Evolutionary conservation across 92 coral and sea anemone species (phyloP).

Genomic region (Epizoanthus scotinus): DNA sequence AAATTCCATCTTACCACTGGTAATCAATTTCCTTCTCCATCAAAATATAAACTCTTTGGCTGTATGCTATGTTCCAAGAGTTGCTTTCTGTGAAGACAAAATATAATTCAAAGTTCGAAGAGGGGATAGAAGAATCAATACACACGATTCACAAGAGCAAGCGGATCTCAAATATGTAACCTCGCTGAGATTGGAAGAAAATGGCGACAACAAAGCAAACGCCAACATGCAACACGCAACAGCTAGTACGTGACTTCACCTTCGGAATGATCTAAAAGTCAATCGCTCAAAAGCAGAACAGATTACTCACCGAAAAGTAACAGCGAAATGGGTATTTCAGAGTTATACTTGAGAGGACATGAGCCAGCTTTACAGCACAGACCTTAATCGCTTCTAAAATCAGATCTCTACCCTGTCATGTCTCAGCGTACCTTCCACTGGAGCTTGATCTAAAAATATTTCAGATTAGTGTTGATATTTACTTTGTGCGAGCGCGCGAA

Average conservation of each 20-base stretch:
- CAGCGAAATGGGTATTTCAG: not conserved
- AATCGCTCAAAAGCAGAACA: not conserved
- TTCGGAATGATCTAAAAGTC: not conserved
- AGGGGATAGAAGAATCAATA: not conserved
- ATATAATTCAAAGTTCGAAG: not conserved
- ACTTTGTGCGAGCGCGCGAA: not conserved
- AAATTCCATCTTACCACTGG: constrained; percentile 62
- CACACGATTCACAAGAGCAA: not conserved
- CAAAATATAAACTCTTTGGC: not conserved
- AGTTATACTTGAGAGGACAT: not conserved
- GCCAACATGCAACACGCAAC: no score
- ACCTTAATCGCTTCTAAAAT: no score
- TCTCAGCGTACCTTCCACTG: not conserved
- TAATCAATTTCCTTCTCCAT: constrained; percentile 72
- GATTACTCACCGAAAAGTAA: not conserved
- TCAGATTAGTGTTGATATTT: constrained; percentile 38
- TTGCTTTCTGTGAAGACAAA: not conserved
- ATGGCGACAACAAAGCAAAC: constrained; percentile 8
- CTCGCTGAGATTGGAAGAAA: not conserved
- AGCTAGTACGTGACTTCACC: no score
- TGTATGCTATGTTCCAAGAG: not conserved
- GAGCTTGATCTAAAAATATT: not conserved
- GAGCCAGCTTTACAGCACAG: no score
- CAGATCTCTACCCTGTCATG: no score
- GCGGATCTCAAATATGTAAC: not conserved